Base-by-base conservation (phyloP, 2,888 invertebrate genomes). In the Rhamnusium bicolor region DNA sequence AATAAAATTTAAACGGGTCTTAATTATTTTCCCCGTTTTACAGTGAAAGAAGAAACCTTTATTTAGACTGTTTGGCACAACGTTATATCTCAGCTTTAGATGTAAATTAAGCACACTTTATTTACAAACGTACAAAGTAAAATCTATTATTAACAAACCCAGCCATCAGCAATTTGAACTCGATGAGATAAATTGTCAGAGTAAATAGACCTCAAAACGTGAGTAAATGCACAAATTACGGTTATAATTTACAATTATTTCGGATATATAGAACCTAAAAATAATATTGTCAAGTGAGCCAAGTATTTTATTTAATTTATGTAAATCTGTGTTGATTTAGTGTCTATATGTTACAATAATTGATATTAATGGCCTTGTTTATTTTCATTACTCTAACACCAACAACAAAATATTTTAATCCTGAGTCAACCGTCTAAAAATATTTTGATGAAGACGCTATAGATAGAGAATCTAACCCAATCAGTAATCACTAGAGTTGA, bases 331-430 rank as follows among this genome's bases (percentile, higher is more conserved):
- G 67, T 72, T 76, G 74, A 74, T 76, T 76, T 74, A 74, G 61
- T 73, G 74, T 60, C 74, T 75, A 77, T 75, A 69, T 73, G 75
- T 75, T 75, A 72, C 70, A 75, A 69, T 75, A 77, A 77, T 77
- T 77, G 77, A 73, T 72, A 77, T 73, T 69, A 71, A 77, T 75
- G 73, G 70, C 56, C 54, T 49, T 71, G 73, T 75, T 75, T 73
- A 77, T 75, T 77, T 75, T 66, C 62, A 71, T 74, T 53, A 51
- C 19, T 18, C 65, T 32, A 18, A 53, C 10, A 32, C 65, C 65
- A 29, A 19, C 14, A n/a, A 53, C 65, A 58, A 65, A 65, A 65
- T 65, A 65, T 65, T 65, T 65, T 65, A 65, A 65, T 65, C 53
- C 53, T 40, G 53, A 51, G 51, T 54, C 53, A 46, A 65, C 16